Percentiles rank a stretch among this genome's conserved stretches.
Conservation (phyloP, 2,797 vertebrate species). For the Manis crassicaudata region DNA sequence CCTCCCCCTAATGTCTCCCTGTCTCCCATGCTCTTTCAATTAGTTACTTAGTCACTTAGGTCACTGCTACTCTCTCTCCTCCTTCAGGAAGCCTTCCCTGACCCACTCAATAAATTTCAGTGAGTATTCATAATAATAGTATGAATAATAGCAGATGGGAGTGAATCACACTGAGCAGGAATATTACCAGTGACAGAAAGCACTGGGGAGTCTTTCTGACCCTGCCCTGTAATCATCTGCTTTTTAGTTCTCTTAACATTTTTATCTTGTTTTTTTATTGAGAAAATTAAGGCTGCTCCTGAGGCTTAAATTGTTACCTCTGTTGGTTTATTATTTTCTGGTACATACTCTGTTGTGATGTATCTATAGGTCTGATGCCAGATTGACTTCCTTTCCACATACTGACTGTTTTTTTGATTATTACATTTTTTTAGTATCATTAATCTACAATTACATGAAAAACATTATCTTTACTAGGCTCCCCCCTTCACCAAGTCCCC, state of each 20-base stretch:
- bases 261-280: background rate
- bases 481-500: no score
- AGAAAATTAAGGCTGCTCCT: background rate
- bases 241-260: background rate
- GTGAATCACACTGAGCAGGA: background rate
- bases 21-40: background rate
- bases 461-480: no score
- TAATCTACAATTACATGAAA: no score
- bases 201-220: background rate
- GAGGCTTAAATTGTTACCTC: background rate
- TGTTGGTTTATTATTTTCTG: background rate
- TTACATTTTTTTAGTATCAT: no score
- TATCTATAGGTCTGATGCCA: background rate
- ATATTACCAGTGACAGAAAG: background rate
- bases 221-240: background rate
- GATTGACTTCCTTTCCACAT: background rate
- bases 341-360: background rate
- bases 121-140: background rate
- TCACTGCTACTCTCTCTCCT: background rate
- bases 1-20: background rate
- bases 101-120: conserved; percentile 20
- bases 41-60: background rate
- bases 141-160: background rate
- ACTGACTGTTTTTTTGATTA: background rate
- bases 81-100: conserved; percentile 30